phyloP scores from a whole-genome alignment of 2,888 invertebrate species.

The Agriotes lineatus region DNA sequence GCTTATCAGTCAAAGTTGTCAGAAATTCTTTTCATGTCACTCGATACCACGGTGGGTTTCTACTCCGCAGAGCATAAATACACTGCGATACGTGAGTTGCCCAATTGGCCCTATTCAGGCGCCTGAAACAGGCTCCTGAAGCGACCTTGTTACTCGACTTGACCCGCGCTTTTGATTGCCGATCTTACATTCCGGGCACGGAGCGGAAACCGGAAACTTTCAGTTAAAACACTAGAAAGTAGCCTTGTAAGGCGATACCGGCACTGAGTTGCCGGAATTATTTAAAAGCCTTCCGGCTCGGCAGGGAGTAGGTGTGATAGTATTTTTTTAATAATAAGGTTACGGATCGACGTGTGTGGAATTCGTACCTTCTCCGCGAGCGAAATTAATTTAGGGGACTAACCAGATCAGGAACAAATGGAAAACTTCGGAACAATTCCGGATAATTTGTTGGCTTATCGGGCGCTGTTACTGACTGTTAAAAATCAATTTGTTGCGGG shows the following conservation, averaged over 20 bases:
- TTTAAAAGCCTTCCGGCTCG: constrained; percentile 9
- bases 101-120: constrained; percentile 34
- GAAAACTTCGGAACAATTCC: no score
- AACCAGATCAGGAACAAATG: no score
- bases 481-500: no score
- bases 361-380: no score
- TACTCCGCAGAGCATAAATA: constrained; percentile 37
- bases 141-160: constrained; percentile 34
- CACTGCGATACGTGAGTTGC: constrained; percentile 32
- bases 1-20: constrained; percentile 28
- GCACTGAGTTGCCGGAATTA: constrained; percentile 25
- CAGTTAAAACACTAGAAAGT: constrained; percentile 36
- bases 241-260: constrained; percentile 31
- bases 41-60: constrained; percentile 30
- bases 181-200: constrained; percentile 36
- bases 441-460: no score
- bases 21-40: constrained; percentile 34
- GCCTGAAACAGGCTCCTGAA: constrained; percentile 28
- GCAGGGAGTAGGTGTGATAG: background rate
- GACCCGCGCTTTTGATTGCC: constrained; percentile 36
- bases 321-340: background rate
- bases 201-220: constrained; percentile 38
- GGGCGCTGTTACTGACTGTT: no score
- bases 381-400: no score
- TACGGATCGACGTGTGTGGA: no score